Base-by-base conservation (phyloP, 2,113 vertebrate genomes). In the Chloroceryle aenea region DNA sequence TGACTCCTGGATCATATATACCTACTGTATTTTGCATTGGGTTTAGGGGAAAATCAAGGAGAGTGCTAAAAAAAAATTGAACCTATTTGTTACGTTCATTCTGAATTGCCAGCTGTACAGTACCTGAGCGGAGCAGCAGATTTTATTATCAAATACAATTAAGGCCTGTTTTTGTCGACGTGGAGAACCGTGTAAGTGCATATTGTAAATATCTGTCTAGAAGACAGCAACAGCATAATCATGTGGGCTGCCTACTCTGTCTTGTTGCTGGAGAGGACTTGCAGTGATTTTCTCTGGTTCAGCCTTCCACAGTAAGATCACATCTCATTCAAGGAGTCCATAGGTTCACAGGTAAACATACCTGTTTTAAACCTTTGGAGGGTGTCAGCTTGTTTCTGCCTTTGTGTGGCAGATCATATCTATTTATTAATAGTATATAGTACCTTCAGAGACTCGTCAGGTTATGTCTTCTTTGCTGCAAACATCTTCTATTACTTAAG, bases 91-190 rank as follows among this genome's bases (percentile, higher is more conserved):
- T 91, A 66, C 14, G 67, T 61, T 80, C 55, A 47, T 63, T 95
- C 50, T 72, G 67, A 93, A 83, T 80, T 94, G 50, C 72, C 59
- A 90, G 38, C 63, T 93, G 38, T 73, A 84, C 21, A 61, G 30
- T 63, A 93, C 64, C 82, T 61, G 64, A 93, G 61, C 43, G 11
- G 76, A 75, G 29, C 61, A 61, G 47, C 48, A 90, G 68, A 91
- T 92, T 74, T 96, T 64, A 95, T 93, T 92, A 94, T 77, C 56
- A 91, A 90, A 92, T 63, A 61, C 56, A 86, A 77, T 92, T 86
- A 94, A 87, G 67, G 53, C 30, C 75, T 79, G 42, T 12, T 94
- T 91, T 81, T 86, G 59, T 61, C 3, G 0, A 25, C 13, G 47
- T 91, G 77, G 67, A 93, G 67, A 66, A 76, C 63, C 34, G 1